phyloP scores from a whole-genome alignment of 1,140 invertebrate species.

The Sinonovacula constricta region DNA sequence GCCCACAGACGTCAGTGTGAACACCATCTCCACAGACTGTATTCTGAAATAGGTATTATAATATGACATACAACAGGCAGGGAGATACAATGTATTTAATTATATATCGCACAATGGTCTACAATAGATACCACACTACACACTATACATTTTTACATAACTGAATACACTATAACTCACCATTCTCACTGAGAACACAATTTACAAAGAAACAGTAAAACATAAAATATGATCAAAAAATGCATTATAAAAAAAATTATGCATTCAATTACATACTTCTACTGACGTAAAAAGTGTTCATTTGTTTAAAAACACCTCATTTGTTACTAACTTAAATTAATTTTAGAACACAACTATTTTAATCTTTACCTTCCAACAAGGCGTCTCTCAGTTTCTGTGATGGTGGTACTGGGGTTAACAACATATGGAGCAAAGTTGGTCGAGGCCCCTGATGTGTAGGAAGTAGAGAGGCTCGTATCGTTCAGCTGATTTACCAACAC shows the following conservation, averaged over 20 bases:
- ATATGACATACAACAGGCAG: not conserved
- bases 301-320: too few species aligned
- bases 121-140: too few species aligned
- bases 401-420: not conserved
- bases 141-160: too few species aligned
- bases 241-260: too few species aligned
- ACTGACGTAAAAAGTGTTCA: too few species aligned
- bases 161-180: too few species aligned
- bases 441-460: slow-evolving; percentile 19
- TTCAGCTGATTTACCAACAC: slow-evolving; percentile 18
- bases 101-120: not conserved
- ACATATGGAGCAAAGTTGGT: slow-evolving; percentile 24
- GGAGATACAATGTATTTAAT: not conserved
- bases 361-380: slow-evolving; percentile 13
- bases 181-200: too few species aligned
- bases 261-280: too few species aligned
- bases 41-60: slow-evolving; percentile 27
- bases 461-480: not conserved
- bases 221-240: too few species aligned
- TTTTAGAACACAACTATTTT: not conserved
- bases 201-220: too few species aligned
- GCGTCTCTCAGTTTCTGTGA: slow-evolving; percentile 21
- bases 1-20: slow-evolving; percentile 26
- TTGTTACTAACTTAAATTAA: too few species aligned
- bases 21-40: not conserved